Conservation (phyloP, 2,797 vertebrate genomes). For the Pyrocephalus nanus region DNA sequence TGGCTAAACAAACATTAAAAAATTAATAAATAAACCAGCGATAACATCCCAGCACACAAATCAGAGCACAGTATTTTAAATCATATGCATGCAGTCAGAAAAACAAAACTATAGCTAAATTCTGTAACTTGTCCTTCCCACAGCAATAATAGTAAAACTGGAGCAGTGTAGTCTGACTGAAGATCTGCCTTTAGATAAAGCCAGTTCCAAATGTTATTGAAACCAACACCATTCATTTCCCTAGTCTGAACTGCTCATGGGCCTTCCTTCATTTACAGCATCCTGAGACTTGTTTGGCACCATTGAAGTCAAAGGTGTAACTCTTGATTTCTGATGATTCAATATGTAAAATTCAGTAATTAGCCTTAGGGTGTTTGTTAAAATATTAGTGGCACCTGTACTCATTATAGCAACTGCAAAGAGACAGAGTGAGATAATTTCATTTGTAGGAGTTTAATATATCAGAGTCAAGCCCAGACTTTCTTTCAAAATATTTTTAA, state of each 20-base stretch:
- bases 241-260: neutral
- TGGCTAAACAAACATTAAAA: neutral
- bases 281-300: neutral
- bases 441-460: neutral
- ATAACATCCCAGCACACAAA: neutral
- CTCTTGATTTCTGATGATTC: neutral
- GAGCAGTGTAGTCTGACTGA: neutral
- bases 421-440: neutral
- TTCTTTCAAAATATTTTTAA: neutral
- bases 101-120: neutral
- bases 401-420: neutral
- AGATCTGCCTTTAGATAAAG: neutral
- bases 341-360: neutral
- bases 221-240: neutral
- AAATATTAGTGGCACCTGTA: neutral
- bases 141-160: neutral
- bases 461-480: neutral
- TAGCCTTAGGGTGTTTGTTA: neutral
- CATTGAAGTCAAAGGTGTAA: neutral
- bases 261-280: neutral
- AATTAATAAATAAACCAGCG: neutral
- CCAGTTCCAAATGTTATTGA: neutral
- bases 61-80: neutral
- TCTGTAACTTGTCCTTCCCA: neutral
- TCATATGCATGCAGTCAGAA: neutral